Conservation (phyloP, 2,113 vertebrate species). For the Gavia stellata region DNA sequence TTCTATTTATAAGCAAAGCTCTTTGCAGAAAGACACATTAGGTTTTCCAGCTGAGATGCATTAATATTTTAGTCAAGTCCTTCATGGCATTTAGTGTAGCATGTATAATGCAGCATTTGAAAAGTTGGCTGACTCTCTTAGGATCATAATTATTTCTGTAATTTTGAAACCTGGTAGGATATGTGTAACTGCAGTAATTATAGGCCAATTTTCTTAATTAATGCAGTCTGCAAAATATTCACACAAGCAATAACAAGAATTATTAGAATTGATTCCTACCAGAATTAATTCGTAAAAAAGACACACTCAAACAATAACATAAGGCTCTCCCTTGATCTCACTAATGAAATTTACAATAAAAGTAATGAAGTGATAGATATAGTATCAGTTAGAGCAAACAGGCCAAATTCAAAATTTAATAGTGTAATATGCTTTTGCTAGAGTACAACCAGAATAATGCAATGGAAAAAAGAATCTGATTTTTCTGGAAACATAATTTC, state of each 20-base stretch:
- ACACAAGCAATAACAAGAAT: conserved; percentile 42
- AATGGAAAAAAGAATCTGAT: not conserved
- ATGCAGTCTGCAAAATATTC: conserved; percentile 60
- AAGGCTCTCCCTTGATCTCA: not conserved
- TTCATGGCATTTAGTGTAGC: conserved; percentile 33
- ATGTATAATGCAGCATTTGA: conserved; percentile 59
- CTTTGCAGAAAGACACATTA: not conserved
- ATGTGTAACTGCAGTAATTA: conserved; percentile 56
- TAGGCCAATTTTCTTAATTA: conserved; percentile 67
- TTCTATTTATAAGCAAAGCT: not conserved
- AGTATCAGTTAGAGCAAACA: not conserved
- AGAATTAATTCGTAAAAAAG: conserved; percentile 61
- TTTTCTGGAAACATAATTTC: not conserved
- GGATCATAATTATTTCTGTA: conserved; percentile 54
- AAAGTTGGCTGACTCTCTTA: conserved; percentile 50
- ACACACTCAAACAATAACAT: conserved; percentile 19
- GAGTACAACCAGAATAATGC: not conserved
- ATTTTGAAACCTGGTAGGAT: conserved; percentile 41
- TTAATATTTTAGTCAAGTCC: conserved; percentile 64
- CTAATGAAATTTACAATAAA: conserved; percentile 21
- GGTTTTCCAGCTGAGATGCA: conserved; percentile 8
- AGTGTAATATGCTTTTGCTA: not conserved
- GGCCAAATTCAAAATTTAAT: not conserved
- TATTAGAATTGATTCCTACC: conserved; percentile 53
- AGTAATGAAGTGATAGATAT: not conserved